Evolutionary conservation across 2,797 vertebrate species (phyloP), one percentile per base, ranked within the genome.

Genomic region (Alfaro cultratus): DNA sequence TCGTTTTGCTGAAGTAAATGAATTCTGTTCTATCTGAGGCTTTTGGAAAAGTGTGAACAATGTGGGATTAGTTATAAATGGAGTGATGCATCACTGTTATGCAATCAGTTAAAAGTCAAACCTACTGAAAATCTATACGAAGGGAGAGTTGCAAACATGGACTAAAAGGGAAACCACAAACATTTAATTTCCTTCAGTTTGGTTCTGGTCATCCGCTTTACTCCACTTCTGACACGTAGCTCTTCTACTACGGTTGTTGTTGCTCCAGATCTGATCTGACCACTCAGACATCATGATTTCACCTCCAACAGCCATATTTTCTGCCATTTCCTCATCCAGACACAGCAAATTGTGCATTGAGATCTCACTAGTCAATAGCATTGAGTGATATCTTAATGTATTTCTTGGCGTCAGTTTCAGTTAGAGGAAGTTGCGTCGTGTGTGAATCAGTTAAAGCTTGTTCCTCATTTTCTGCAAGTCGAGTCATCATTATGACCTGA

Each of bases 381-480:
- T 29, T 76, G n/a, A 36, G 15, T 29, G 12, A 57, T 75, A 21
- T 80, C 9, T 34, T 34, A 74, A 67, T 62, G 15, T 1, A 0
- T 49, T 43, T 26, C 11, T 64, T 4, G 16, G 21, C 0, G 3
- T 83, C 6, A 12, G 64, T 72, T 77, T 34, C 53, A 0, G 39
- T 0, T 2, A 64, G 6, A 78, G 80, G 89, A 90, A 89, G 77
- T 90, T 80, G 46, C 76, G 31, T 49, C 45, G 4, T 6, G 43
- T 70, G 5, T 36, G 39, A 77, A 21, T 31, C 18, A 0, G 43
- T 80, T 74, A 26, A 13, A 77, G 16, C 57, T 64, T 71, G 75
- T 89, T 93, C 76, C 81, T 83, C 74, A 71, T 86, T 91, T 86
- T 85, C 6, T 74, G 75, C 57, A 67, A 41, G 15, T 82, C 39